Evolutionary conservation across 1,140 invertebrate species (phyloP).

Genomic region (Amphibalanus amphitrite): DNA sequence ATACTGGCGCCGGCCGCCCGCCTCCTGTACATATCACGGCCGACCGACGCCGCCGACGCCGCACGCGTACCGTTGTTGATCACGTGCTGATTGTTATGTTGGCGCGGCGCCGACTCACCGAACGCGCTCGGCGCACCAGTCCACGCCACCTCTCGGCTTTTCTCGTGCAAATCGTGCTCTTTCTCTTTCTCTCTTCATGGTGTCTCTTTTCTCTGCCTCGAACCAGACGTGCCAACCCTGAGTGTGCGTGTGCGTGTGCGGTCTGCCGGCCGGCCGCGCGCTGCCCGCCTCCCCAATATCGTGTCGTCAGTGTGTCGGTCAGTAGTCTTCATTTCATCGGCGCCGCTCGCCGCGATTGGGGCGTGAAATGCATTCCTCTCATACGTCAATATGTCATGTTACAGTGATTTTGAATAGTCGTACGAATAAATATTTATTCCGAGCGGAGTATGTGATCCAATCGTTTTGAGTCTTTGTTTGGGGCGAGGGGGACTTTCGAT

Average conservation of each 20-base stretch:
- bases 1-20: not conserved
- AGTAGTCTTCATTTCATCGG: not conserved
- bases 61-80: not conserved
- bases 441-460: not conserved
- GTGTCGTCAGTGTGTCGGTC: not conserved
- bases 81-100: not conserved
- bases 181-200: too few relatives aligned
- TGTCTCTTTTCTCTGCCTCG: not conserved
- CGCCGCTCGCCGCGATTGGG: too few relatives aligned
- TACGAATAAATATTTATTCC: conserved; percentile 2
- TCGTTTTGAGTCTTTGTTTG: too few relatives aligned
- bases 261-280: too few relatives aligned
- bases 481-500: too few relatives aligned
- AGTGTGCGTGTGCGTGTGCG: not conserved
- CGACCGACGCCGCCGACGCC: too few relatives aligned
- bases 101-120: not conserved
- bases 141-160: not conserved
- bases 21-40: not conserved
- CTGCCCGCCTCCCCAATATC: not conserved
- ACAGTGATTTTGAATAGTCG: conserved; percentile 1
- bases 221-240: not conserved
- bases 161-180: not conserved
- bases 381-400: not conserved
- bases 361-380: not conserved
- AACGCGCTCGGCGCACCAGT: too few relatives aligned